Conservation (phyloP, 2,113 vertebrate species). For the Paralichthys olivaceus region DNA sequence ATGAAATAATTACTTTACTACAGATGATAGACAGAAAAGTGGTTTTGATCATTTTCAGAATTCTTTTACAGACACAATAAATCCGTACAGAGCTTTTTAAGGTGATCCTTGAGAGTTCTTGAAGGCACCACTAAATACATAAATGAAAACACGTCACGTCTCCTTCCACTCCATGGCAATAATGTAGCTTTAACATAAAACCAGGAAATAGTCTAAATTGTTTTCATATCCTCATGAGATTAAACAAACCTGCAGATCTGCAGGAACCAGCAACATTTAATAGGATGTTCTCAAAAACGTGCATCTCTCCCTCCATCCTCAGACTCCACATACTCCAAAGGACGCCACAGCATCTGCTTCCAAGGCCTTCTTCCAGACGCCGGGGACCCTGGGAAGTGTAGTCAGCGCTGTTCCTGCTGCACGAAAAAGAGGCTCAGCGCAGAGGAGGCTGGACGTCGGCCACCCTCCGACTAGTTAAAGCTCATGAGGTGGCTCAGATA, state of each 20-base stretch:
- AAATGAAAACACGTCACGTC: too few relatives aligned
- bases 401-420: constrained; percentile 50
- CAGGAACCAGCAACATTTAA: neutral
- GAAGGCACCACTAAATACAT: too few relatives aligned
- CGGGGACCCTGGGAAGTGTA: constrained; percentile 79
- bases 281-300: neutral
- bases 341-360: constrained; percentile 72
- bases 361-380: constrained; percentile 93
- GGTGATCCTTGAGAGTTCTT: too few relatives aligned
- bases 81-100: too few relatives aligned
- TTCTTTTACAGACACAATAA: too few relatives aligned
- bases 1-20: too few relatives aligned
- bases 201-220: too few relatives aligned
- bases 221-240: neutral
- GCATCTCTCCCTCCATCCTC: constrained; percentile 17
- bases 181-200: too few relatives aligned
- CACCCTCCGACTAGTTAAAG: constrained; percentile 74
- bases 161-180: too few relatives aligned
- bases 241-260: neutral
- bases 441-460: constrained; percentile 91
- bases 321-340: constrained; percentile 88
- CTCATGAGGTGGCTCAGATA: neutral
- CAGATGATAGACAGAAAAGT: too few relatives aligned
- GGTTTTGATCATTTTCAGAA: too few relatives aligned
- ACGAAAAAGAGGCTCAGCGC: constrained; percentile 85